phyloP scores from a whole-genome alignment of 2,113 vertebrate species.

The Platichthys flesus region DNA sequence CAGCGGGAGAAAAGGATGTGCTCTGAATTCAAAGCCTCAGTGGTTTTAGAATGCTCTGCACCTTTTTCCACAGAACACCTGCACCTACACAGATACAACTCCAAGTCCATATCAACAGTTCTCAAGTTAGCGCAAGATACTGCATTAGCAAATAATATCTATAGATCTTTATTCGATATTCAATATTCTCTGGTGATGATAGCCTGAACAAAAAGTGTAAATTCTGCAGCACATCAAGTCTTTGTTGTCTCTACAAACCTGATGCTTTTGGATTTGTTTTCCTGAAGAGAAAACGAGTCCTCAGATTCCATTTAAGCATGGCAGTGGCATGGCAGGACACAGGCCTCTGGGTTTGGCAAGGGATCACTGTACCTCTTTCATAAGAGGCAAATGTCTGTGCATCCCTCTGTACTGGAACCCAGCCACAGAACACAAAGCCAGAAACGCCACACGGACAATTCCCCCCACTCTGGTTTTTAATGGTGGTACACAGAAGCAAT shows the following conservation, averaged over 20 bases:
- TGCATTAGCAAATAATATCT: background rate
- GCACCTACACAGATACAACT: constrained; percentile 16
- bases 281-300: constrained; percentile 37
- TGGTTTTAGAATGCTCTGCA: constrained; percentile 27
- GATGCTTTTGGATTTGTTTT: constrained; percentile 50
- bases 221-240: constrained; percentile 14
- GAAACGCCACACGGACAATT: constrained; percentile 72
- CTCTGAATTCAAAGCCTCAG: constrained; percentile 33
- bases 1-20: constrained; percentile 12
- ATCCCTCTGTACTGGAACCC: constrained; percentile 61
- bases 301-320: constrained; percentile 54
- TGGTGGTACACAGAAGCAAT: constrained; percentile 80
- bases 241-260: constrained; percentile 36
- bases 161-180: background rate
- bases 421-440: constrained; percentile 50
- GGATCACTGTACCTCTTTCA: constrained; percentile 45
- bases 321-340: constrained; percentile 47
- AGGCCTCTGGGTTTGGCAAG: constrained; percentile 55
- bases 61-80: constrained; percentile 25
- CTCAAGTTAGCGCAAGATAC: constrained; percentile 3
- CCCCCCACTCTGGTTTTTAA: constrained; percentile 75
- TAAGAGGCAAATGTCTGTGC: constrained; percentile 63
- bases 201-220: rapidly evolving
- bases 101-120: constrained; percentile 11
- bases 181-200: background rate